A percentile compares a stretch with the other conserved stretches of the same genome.
Evolutionary conservation across 2,113 vertebrate genomes (phyloP).

Genomic region (Sciurus niger): DNA sequence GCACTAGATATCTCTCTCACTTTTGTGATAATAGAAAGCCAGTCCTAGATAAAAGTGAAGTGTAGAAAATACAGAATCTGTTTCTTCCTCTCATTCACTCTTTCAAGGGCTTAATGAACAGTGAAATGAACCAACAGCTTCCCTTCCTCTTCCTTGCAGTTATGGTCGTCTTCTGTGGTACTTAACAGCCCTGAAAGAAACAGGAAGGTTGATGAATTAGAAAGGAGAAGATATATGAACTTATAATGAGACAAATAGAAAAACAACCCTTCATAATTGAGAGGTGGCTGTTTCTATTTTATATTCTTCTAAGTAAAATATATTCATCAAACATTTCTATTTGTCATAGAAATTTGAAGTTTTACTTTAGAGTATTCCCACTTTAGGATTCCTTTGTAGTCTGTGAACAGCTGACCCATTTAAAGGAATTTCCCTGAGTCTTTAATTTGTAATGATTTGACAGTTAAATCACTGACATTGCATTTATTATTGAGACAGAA

Average conservation of each 20-base stretch:
- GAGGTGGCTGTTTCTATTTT: conserved; percentile 20
- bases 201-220: not conserved
- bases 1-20: not conserved
- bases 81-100: not conserved
- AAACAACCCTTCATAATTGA: not conserved
- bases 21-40: not conserved
- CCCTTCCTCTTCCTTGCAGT: not conserved
- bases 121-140: not conserved
- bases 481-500: conserved; percentile 22
- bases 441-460: conserved; percentile 55
- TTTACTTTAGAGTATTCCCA: not conserved
- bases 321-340: not conserved
- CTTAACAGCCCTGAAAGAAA: not conserved
- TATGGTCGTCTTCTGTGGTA: not conserved
- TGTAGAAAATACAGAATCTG: not conserved
- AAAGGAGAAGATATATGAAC: conserved; percentile 37
- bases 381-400: conserved; percentile 14
- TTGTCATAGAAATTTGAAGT: conserved; percentile 42
- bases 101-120: not conserved
- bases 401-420: conserved; percentile 52
- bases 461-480: not conserved
- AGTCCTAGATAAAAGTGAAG: not conserved
- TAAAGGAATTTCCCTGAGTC: conserved; percentile 24
- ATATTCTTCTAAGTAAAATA: not conserved
- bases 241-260: conserved; percentile 8